Conservation (phyloP, 2,888 invertebrate genomes). For the Syrista parreyssii region DNA sequence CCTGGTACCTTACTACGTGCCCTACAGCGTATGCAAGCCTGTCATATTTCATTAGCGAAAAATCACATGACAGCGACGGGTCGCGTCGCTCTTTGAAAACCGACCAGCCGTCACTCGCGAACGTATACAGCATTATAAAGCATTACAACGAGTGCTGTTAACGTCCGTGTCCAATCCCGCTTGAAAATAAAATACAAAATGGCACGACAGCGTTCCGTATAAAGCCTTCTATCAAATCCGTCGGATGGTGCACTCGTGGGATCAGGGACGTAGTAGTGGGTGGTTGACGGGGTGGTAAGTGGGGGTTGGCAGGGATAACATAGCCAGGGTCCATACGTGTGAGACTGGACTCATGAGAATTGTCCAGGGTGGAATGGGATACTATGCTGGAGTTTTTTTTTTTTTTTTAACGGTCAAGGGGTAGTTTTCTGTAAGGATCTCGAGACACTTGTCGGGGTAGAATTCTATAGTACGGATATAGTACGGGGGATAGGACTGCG, state of each 20-base stretch:
- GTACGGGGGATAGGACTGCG: not conserved
- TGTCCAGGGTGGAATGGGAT: not conserved
- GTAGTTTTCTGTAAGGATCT: not conserved
- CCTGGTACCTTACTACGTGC: not conserved
- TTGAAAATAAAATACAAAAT: constrained; percentile 61
- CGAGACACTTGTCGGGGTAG: not conserved
- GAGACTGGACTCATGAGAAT: not conserved
- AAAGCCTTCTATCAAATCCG: constrained; percentile 62
- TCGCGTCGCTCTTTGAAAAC: not conserved
- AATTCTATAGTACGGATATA: not conserved
- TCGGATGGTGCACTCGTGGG: constrained; percentile 28
- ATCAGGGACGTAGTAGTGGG: not conserved
- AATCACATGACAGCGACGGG: not conserved
- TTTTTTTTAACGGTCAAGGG: not conserved
- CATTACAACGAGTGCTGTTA: constrained; percentile 63
- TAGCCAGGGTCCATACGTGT: not conserved
- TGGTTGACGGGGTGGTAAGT: too few relatives aligned
- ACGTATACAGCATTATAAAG: constrained; percentile 53
- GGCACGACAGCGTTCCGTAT: constrained; percentile 48
- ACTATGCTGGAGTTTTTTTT: not conserved
- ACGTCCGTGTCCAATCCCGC: constrained; percentile 61
- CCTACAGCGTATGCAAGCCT: not conserved
- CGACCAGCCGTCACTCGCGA: not conserved
- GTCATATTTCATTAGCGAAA: constrained; percentile 22
- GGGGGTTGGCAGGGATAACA: not conserved